These are phyloP conservation scores for Brachionus angularis DNA, from an alignment of 1,140 invertebrate genomes.

Conservation along the genomic window DNA sequence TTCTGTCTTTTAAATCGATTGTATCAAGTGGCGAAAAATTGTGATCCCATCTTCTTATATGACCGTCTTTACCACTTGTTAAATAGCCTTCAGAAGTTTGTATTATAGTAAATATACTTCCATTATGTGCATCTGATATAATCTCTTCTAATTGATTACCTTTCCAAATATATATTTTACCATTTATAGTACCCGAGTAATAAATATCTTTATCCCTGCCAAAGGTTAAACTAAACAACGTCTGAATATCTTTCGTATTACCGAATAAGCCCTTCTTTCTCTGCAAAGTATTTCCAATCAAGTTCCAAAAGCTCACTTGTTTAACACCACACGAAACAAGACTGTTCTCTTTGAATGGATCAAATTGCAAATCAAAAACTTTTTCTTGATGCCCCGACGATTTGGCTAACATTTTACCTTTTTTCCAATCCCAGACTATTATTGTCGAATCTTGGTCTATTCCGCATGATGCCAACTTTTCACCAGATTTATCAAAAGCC, in stretches of 20 bases:
- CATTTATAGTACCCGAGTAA: slow-evolving; percentile 55
- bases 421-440: slow-evolving; percentile 57
- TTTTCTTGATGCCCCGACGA: slow-evolving; percentile 44
- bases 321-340: slow-evolving; percentile 58
- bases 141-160: slow-evolving; percentile 50
- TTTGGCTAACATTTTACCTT: slow-evolving; percentile 56
- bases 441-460: slow-evolving; percentile 54
- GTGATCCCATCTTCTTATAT: slow-evolving; percentile 52
- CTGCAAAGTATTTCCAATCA: slow-evolving; percentile 57
- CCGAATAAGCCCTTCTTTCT: slow-evolving; percentile 57
- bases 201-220: slow-evolving; percentile 44
- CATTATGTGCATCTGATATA: slow-evolving; percentile 53
- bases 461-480: slow-evolving; percentile 53
- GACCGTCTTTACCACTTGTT: slow-evolving; percentile 56
- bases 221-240: slow-evolving; percentile 54
- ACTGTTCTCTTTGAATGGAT: slow-evolving; percentile 50
- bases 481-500: slow-evolving; percentile 54
- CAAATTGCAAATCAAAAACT: slow-evolving; percentile 58
- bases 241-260: slow-evolving; percentile 57
- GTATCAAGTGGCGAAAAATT: slow-evolving; percentile 53
- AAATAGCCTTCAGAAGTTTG: slow-evolving; percentile 52
- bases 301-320: slow-evolving; percentile 58
- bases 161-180: slow-evolving; percentile 58
- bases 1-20: slow-evolving; percentile 51
- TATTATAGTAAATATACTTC: slow-evolving; percentile 53